Conservation (phyloP, 2,888 invertebrate species). For the Cataglyphis altisquamis region DNA sequence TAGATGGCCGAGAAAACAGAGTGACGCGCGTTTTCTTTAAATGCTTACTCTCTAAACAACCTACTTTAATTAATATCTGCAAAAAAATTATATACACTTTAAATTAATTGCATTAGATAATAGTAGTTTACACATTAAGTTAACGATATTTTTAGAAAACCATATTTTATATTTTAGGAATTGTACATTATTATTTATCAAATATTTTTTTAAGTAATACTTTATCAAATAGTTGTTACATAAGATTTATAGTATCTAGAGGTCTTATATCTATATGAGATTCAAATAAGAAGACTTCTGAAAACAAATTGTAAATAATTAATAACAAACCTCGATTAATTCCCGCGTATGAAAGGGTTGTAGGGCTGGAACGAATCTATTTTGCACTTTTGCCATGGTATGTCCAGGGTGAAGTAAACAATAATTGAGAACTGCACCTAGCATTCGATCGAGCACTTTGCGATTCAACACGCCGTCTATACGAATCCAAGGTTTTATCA, state of each 20-base stretch:
- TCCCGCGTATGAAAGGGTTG: slow-evolving; percentile 90
- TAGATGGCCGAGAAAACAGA: slow-evolving; percentile 86
- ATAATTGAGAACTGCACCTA: slow-evolving; percentile 90
- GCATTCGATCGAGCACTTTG: slow-evolving; percentile 90
- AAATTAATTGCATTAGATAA: neutral
- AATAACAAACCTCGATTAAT: slow-evolving; percentile 88
- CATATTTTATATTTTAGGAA: neutral
- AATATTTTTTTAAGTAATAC: neutral
- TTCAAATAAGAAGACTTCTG: neutral
- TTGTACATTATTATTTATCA: neutral
- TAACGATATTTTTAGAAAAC: neutral
- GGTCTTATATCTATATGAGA: neutral
- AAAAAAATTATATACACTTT: slow-evolving; percentile 78
- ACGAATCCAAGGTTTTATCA: slow-evolving; percentile 91
- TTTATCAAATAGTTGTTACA: neutral
- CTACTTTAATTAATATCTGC: slow-evolving; percentile 88
- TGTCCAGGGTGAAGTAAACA: slow-evolving; percentile 89
- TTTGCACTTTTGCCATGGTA: slow-evolving; percentile 87
- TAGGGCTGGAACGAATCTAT: slow-evolving; percentile 89
- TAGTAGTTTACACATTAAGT: neutral
- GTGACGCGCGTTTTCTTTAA: slow-evolving; percentile 83
- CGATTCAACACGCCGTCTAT: slow-evolving; percentile 91
- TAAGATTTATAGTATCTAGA: neutral
- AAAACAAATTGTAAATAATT: slow-evolving; percentile 14
- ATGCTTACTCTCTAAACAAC: slow-evolving; percentile 87